Evolutionary conservation across 2,113 vertebrate genomes (phyloP).

Genomic region (Caloenas nicobarica): DNA sequence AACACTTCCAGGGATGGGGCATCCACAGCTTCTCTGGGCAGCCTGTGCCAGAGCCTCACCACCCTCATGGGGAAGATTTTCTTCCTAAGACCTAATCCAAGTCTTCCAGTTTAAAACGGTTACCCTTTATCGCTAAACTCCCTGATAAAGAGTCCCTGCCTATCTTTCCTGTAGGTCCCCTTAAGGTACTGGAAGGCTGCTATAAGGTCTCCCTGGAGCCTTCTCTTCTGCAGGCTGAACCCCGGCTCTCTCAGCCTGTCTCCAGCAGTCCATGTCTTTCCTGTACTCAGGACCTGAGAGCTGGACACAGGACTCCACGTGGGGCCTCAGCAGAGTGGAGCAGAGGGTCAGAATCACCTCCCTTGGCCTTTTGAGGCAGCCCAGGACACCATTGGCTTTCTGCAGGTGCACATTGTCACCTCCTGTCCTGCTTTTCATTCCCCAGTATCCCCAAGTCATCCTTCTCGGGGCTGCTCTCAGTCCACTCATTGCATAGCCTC

Average conservation of each 20-base stretch:
- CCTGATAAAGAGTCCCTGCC: too few species aligned
- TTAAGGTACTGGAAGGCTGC: background rate
- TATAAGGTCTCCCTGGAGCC: fast-evolving
- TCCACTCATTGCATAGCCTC: background rate
- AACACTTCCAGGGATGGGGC: too few species aligned
- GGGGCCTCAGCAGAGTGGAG: fast-evolving
- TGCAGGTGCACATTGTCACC: fast-evolving
- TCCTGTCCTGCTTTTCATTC: background rate
- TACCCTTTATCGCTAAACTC: too few species aligned
- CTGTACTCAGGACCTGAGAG: fast-evolving
- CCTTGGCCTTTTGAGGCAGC: fast-evolving
- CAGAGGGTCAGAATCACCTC: background rate
- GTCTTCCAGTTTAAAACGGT: too few species aligned
- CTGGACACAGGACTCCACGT: background rate
- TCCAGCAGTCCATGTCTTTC: background rate
- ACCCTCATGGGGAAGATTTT: too few species aligned
- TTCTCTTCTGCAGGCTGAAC: background rate
- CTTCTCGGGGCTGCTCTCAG: background rate
- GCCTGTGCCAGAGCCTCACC: too few species aligned
- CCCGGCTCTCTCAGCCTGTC: background rate
- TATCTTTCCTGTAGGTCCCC: background rate
- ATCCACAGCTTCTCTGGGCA: too few species aligned
- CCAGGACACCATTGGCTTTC: fast-evolving
- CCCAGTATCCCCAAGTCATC: fast-evolving
- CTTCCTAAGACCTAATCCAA: too few species aligned